Evolutionary conservation across 53 echinoderm and acorn worm genomes (phyloP).

Genomic region (Echinarachnius parma): DNA sequence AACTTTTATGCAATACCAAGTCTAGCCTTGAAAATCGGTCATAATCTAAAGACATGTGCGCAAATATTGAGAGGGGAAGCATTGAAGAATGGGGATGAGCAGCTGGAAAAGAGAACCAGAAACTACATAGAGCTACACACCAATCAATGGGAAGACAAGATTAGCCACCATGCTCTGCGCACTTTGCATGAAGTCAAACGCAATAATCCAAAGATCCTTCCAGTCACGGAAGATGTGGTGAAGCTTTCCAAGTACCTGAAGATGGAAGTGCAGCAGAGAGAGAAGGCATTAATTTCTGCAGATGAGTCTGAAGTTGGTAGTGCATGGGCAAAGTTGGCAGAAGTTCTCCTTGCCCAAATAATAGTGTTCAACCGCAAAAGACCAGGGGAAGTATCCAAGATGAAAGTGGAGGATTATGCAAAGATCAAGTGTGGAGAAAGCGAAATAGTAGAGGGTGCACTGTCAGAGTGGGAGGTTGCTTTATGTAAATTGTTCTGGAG

Average conservation of each 20-base stretch:
- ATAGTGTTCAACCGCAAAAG: constrained; percentile 69
- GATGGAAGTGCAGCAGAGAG: background rate
- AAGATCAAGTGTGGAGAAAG: constrained; percentile 48
- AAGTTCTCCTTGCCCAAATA: constrained; percentile 44
- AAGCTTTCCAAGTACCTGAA: constrained; percentile 56
- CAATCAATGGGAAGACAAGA: constrained; percentile 57
- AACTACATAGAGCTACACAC: constrained; percentile 28
- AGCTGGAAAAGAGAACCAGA: constrained; percentile 14
- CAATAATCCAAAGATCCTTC: constrained; percentile 58
- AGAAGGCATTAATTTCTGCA: background rate
- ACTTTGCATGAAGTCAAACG: constrained; percentile 63
- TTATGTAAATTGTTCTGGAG: constrained; percentile 47
- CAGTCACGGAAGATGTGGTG: constrained; percentile 61
- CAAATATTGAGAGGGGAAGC: constrained; percentile 37
- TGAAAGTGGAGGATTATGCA: constrained; percentile 51
- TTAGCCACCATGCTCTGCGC: constrained; percentile 58
- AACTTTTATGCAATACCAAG: constrained; percentile 17
- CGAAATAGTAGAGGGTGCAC: constrained; percentile 14
- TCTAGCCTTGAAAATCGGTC: constrained; percentile 45
- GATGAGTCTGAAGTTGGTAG: background rate
- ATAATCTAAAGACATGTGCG: constrained; percentile 34
- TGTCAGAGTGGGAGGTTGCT: constrained; percentile 60
- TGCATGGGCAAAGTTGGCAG: constrained; percentile 58
- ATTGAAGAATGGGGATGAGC: constrained; percentile 4
- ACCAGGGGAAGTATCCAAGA: constrained; percentile 72